Conservation (phyloP, 2,797 vertebrate genomes). For the Chelon auratus region DNA sequence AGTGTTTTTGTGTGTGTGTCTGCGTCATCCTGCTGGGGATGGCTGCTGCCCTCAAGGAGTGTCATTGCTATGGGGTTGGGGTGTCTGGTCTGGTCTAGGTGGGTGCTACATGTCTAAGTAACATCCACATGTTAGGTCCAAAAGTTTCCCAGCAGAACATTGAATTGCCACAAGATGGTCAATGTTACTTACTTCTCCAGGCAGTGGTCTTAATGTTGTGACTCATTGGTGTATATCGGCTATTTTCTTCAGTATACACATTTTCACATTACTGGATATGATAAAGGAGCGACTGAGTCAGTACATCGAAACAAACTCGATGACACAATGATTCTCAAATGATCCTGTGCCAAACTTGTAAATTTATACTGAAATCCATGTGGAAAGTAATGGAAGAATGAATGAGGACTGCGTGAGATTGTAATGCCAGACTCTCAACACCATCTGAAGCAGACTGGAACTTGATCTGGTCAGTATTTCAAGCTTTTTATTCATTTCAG, state of each 20-base stretch:
- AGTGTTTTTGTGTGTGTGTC: no score
- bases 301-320: slow-evolving; percentile 7
- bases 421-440: neutral
- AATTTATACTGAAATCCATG: neutral
- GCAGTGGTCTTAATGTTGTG: neutral
- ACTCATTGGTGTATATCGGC: neutral
- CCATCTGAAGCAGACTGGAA: neutral
- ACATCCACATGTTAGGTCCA: no score
- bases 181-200: no score
- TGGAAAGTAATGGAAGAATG: slow-evolving; percentile 6
- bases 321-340: neutral
- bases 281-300: slow-evolving; percentile 19
- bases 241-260: neutral
- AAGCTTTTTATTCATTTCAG: no score
- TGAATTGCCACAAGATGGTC: no score
- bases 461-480: slow-evolving; percentile 1
- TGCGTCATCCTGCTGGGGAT: no score
- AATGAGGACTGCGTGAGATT: neutral
- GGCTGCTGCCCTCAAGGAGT: no score
- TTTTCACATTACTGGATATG: slow-evolving; percentile 1
- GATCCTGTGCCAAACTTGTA: neutral
- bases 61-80: no score
- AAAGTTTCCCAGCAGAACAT: no score
- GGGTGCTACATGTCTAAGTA: no score
- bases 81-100: no score